Percentiles rank a stretch among this genome's conserved stretches.
phyloP scores from a whole-genome alignment of 2,113 vertebrate genomes.

The Gavia stellata region DNA sequence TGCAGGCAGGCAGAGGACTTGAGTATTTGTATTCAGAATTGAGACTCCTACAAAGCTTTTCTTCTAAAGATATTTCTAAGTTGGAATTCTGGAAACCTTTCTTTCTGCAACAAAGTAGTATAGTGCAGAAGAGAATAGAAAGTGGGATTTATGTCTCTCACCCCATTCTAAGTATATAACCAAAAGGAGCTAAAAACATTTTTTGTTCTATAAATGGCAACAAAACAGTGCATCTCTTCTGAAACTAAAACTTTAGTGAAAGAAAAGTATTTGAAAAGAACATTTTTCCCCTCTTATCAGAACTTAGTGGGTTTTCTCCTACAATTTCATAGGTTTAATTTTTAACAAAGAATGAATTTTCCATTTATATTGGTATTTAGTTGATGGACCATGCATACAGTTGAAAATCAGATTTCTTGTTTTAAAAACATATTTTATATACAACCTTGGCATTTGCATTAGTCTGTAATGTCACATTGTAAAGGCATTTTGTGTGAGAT shows the following conservation, averaged over 20 bases:
- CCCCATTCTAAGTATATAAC: background rate
- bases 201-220: background rate
- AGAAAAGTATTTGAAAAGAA: background rate
- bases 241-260: background rate
- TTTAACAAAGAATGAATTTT: background rate
- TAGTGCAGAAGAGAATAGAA: background rate
- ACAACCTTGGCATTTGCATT: background rate
- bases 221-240: background rate
- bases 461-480: background rate
- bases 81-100: background rate
- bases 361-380: background rate
- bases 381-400: background rate
- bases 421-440: background rate
- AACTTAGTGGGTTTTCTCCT: background rate
- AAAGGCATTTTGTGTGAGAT: background rate
- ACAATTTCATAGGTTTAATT: background rate
- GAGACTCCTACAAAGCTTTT: background rate
- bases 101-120: background rate
- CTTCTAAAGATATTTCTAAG: background rate
- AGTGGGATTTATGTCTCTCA: background rate
- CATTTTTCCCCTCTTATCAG: no score
- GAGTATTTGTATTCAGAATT: background rate
- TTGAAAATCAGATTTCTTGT: background rate
- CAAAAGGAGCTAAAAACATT: background rate
- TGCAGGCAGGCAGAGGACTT: background rate